These are phyloP conservation scores for Thamnaconus septentrionalis DNA, from an alignment of 2,113 vertebrate species.

Conservation along the genomic window DNA sequence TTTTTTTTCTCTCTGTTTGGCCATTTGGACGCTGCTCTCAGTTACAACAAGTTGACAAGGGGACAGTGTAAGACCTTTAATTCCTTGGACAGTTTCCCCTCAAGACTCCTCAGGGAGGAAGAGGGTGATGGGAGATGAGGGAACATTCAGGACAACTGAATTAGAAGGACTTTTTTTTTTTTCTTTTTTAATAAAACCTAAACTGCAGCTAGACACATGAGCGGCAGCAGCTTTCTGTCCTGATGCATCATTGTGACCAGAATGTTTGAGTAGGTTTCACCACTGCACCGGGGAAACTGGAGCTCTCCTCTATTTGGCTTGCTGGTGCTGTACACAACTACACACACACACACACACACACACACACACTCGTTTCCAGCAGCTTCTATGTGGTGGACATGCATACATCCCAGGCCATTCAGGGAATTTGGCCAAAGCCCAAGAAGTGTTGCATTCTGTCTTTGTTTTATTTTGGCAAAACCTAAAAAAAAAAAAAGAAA, in stretches of 20 bases:
- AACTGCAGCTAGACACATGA: too few species aligned
- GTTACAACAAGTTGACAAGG: too few species aligned
- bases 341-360: too few species aligned
- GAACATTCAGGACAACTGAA: not conserved
- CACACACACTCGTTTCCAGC: constrained; percentile 12
- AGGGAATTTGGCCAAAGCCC: constrained; percentile 33
- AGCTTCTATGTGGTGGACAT: constrained; percentile 54
- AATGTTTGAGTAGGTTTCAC: constrained; percentile 35
- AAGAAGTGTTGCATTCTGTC: constrained; percentile 15
- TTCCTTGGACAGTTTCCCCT: too few species aligned
- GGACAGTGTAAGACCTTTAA: too few species aligned
- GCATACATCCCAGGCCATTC: constrained; percentile 39
- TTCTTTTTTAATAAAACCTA: too few species aligned
- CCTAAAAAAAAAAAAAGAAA: not conserved
- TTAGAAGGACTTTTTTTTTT: too few species aligned
- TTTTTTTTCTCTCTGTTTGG: too few species aligned
- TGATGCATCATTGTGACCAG: not conserved
- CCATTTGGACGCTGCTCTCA: too few species aligned
- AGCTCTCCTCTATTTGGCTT: constrained; percentile 6
- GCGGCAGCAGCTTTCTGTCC: too few species aligned
- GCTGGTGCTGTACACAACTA: too few species aligned
- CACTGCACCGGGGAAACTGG: constrained; percentile 33
- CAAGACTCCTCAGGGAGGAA: not conserved
- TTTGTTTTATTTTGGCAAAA: constrained; percentile 10
- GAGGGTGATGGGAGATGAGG: not conserved